Evolutionary conservation across 2,113 vertebrate genomes (phyloP).

Genomic region (Blennius ocellaris): DNA sequence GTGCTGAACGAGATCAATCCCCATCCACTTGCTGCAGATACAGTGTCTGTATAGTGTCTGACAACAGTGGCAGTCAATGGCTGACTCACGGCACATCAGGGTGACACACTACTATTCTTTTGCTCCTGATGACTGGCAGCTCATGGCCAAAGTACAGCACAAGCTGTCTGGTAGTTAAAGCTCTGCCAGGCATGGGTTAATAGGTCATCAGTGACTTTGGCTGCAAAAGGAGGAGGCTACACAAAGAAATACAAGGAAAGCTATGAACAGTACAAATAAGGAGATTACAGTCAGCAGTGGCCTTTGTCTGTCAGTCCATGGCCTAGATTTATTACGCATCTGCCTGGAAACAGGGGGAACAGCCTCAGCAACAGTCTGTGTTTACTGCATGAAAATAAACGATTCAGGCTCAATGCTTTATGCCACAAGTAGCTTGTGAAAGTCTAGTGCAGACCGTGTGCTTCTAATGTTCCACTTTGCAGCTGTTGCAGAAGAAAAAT

Average conservation of each 20-base stretch:
- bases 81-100: constrained; percentile 26
- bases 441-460: constrained; percentile 17
- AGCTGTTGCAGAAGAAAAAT: constrained; percentile 9
- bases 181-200: constrained; percentile 3
- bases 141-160: neutral
- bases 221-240: neutral
- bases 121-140: constrained; percentile 22
- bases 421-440: constrained; percentile 38
- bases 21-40: constrained; percentile 20
- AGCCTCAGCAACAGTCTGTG: constrained; percentile 19
- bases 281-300: constrained; percentile 24
- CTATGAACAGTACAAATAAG: constrained; percentile 10
- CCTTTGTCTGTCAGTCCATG: constrained; percentile 6
- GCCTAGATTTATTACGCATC: constrained; percentile 42
- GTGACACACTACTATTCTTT: constrained; percentile 31
- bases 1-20: constrained; percentile 53
- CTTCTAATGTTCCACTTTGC: constrained; percentile 50
- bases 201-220: constrained; percentile 28
- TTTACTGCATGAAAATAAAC: constrained; percentile 28
- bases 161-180: constrained; percentile 32
- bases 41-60: constrained; percentile 31
- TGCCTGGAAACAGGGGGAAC: constrained; percentile 33
- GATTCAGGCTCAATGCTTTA: constrained; percentile 23
- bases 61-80: constrained; percentile 38
- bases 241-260: neutral